Conservation (phyloP, 2,888 invertebrate genomes). For the Eledone cirrhosa region DNA sequence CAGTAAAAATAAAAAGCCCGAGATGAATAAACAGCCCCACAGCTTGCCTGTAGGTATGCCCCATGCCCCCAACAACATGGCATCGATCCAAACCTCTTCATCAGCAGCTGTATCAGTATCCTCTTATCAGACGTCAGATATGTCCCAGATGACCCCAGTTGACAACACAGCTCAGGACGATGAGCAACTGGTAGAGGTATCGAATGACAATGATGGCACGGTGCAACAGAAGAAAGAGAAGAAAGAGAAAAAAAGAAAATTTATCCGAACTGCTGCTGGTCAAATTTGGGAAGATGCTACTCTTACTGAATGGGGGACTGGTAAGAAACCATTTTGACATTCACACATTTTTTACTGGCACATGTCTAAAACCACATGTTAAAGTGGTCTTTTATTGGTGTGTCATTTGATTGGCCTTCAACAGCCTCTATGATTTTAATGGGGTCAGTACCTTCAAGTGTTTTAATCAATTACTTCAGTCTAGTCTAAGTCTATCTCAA, state of each 20-base stretch:
- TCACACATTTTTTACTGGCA: background rate
- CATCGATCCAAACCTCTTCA: background rate
- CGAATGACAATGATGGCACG: conserved; percentile 32
- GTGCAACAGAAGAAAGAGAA: conserved; percentile 65
- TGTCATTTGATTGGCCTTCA: too few species aligned
- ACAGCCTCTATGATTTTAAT: too few species aligned
- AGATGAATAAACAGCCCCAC: conserved; percentile 37
- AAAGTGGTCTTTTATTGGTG: too few species aligned
- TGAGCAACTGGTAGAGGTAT: background rate
- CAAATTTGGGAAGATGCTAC: conserved; percentile 96
- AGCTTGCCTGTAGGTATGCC: background rate
- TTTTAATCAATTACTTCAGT: too few species aligned
- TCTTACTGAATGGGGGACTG: conserved; percentile 93
- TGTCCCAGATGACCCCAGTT: background rate
- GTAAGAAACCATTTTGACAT: conserved; percentile 64
- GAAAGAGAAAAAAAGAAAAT: conserved; percentile 76
- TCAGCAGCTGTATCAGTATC: background rate
- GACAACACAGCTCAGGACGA: conserved; percentile 1
- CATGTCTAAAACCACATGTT: background rate
- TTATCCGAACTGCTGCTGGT: conserved; percentile 91
- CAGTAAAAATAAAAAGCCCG: conserved; percentile 46
- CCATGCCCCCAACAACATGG: background rate
- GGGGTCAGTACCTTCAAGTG: background rate
- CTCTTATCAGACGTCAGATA: background rate
- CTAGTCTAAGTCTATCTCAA: too few species aligned